Base-by-base conservation (phyloP, 2,113 vertebrate genomes). In the Xenus cinereus region DNA sequence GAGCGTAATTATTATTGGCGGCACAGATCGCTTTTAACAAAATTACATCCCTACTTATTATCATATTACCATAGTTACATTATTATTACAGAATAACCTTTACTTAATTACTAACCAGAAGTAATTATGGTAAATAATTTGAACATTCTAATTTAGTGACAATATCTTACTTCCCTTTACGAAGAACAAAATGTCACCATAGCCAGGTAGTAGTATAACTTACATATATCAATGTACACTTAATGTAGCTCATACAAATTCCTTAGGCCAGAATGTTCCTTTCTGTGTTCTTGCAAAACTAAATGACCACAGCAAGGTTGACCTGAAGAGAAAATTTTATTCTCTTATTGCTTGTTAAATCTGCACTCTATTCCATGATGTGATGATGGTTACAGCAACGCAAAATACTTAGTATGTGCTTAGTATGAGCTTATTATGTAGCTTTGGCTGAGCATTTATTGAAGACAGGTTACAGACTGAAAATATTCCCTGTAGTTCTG, bases 11-110 rank as follows among this genome's bases (percentile, higher is more conserved):
- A 63, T 77, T 83, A 86, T 62, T 85, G 76, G 45, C 0, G 1
- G n/a, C 63, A 89, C 72, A 90, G 48, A 95, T 73, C 0, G 2
- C 13, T 92, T 67, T 76, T 77, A 81, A 90, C 59, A 90, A 92
- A 96, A 92, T 88, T 73, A 68, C 18, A 71, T 62, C 68, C 32
- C 27, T 80, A 21, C 32, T 89, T 84, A 94, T 87, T 94, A 84
- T 71, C 68, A 24, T 84, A 92, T 95, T 90, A 84, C 24, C 46
- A 63, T 71, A 86, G 64, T 63, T 84, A 50, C 13, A 37, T 86
- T 86, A 74, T 83, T 80, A 83, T 66, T 89, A 75, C 46, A 67
- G 68, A 92, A 89, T 88, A 95, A 92, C n/a, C 32, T 93, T 90
- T 90, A 80, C 59, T 80, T 74, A 90, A 46, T 71, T 92, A 51